A percentile compares a stretch with the other conserved stretches of the same genome.
Evolutionary conservation across 2,113 vertebrate genomes (phyloP).

Genomic region (Malurus elegans): DNA sequence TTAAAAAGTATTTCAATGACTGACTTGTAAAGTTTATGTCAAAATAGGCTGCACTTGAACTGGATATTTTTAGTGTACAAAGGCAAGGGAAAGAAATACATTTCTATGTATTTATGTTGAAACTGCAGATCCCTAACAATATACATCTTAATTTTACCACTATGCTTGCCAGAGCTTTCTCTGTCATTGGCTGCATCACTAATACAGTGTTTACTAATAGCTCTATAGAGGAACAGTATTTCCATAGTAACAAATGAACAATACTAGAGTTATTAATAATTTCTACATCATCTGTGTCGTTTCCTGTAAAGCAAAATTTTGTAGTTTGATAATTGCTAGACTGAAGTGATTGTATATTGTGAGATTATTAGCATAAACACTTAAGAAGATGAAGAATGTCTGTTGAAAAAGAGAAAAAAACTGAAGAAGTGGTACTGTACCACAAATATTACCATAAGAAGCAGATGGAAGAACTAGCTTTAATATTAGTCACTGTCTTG

Average conservation of each 20-base stretch:
- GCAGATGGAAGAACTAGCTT: background rate
- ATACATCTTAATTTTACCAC: conserved; percentile 25
- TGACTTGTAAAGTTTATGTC: background rate
- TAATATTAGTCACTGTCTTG: background rate
- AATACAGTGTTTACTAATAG: conserved; percentile 70
- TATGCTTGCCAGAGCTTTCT: conserved; percentile 48
- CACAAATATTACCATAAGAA: conserved; percentile 34
- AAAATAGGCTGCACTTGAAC: background rate
- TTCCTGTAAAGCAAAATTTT: conserved; percentile 67
- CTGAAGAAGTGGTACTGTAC: background rate
- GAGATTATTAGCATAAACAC: conserved; percentile 72
- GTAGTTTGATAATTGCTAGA: conserved; percentile 72
- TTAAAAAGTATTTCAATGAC: background rate
- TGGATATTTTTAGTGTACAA: background rate
- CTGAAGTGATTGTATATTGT: conserved; percentile 68
- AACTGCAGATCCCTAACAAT: conserved; percentile 15
- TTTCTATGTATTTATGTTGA: background rate
- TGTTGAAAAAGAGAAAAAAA: conserved; percentile 26
- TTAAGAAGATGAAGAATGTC: conserved; percentile 66
- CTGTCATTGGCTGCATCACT: conserved; percentile 54
- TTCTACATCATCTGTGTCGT: conserved; percentile 68
- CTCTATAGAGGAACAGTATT: conserved; percentile 56
- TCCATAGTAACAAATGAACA: conserved; percentile 79
- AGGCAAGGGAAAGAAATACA: background rate
- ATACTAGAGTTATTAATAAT: conserved; percentile 69